These are phyloP conservation scores for Thelaira solivaga DNA, from an alignment of 2,888 invertebrate species.

Conservation along the genomic window DNA sequence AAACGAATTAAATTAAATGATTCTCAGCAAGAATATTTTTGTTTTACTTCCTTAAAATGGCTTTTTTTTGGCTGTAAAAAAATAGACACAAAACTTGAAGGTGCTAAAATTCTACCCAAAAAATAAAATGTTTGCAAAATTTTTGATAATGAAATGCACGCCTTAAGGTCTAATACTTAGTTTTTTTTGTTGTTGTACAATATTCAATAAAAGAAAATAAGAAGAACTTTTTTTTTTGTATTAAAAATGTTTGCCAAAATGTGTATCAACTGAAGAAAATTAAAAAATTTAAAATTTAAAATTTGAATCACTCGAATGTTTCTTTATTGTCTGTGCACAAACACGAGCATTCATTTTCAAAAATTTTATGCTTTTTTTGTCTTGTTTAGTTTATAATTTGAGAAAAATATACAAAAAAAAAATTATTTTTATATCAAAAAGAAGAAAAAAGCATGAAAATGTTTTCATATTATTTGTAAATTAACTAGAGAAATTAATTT, in stretches of 20 bases:
- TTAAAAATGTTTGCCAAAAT: constrained; percentile 11
- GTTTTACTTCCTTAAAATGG: no score
- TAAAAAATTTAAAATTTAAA: neutral
- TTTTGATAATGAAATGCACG: constrained; percentile 43
- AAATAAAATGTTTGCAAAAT: constrained; percentile 2
- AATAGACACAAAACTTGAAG: neutral
- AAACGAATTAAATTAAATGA: no score
- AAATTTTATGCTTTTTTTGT: no score
- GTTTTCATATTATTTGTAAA: constrained; percentile 47
- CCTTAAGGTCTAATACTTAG: constrained; percentile 43
- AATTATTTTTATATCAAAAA: no score
- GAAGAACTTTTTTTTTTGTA: neutral
- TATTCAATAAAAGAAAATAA: neutral
- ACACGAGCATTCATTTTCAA: neutral
- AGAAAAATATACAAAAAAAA: neutral
- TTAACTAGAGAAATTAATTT: neutral
- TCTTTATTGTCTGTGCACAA: constrained; percentile 2
- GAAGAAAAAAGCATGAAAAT: constrained; percentile 6
- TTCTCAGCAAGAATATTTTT: no score
- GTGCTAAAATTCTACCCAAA: constrained; percentile 31
- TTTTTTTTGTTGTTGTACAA: neutral
- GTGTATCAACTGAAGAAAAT: no score
- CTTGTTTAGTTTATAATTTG: neutral
- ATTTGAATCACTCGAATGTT: neutral
- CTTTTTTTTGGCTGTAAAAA: no score